These are phyloP conservation scores for Drosophila anomelani DNA, from an alignment of 2,888 invertebrate species.

Conservation along the genomic window DNA sequence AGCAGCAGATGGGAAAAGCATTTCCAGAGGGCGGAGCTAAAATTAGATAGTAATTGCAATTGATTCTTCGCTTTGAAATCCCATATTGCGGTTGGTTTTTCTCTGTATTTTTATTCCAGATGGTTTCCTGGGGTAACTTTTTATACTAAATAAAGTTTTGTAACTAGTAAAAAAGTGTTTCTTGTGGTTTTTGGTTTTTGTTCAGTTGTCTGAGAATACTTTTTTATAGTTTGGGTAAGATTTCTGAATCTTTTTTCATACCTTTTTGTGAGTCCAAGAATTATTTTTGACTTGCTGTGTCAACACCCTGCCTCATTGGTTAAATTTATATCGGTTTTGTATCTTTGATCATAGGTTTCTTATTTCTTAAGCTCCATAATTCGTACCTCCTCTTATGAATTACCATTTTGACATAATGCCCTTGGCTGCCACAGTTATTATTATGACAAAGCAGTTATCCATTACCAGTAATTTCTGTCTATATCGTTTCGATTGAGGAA, in stretches of 20 bases:
- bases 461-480: constrained; percentile 22
- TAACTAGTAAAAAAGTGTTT: no score
- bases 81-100: background rate
- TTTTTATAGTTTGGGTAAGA: background rate
- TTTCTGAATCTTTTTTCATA: no score
- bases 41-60: constrained; percentile 18
- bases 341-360: background rate
- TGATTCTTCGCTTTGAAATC: background rate
- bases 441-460: constrained; percentile 28
- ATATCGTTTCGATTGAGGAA: constrained; percentile 24
- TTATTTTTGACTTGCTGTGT: background rate
- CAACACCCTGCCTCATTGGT: background rate
- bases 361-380: background rate
- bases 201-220: background rate
- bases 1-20: constrained; percentile 25
- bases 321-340: background rate
- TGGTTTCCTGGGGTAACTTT: background rate
- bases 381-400: background rate
- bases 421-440: constrained; percentile 12
- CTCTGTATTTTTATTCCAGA: background rate
- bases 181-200: background rate
- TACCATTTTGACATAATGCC: constrained; percentile 7
- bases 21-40: constrained; percentile 1
- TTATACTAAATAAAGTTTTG: no score
- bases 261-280: background rate